Percentiles rank a stretch among this genome's conserved stretches.
phyloP scores from a whole-genome alignment of 2,113 vertebrate species.

The Podarcis cretensis region DNA sequence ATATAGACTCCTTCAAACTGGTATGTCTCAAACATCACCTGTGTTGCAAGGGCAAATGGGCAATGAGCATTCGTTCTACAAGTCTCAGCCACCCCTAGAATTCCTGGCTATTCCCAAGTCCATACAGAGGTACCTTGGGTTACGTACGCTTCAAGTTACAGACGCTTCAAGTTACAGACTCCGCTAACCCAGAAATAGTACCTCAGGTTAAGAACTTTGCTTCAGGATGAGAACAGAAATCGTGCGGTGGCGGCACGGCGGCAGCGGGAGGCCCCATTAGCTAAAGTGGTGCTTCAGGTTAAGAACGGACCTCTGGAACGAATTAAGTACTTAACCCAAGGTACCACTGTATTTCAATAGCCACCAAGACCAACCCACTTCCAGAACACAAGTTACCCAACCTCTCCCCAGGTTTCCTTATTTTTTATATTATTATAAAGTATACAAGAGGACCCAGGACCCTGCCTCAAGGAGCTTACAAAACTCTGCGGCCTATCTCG shows the following conservation, averaged over 20 bases:
- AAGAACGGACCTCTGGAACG: no score
- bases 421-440: neutral
- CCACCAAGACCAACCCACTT: no score
- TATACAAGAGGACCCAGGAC: neutral
- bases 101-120: neutral
- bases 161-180: no score
- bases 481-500: neutral
- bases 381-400: neutral
- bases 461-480: neutral
- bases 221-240: no score
- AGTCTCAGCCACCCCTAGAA: neutral
- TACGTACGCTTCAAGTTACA: no score
- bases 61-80: no score
- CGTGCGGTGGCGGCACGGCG: no score
- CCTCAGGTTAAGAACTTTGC: no score
- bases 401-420: neutral
- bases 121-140: neutral
- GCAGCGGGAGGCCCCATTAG: no score
- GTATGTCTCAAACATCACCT: constrained; percentile 52
- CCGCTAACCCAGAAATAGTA: no score
- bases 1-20: constrained; percentile 44
- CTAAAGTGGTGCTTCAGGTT: no score
- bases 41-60: neutral
- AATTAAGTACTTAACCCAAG: no score
- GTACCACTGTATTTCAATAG: neutral